These are phyloP conservation scores for Phasia obesa DNA, from an alignment of 2,888 invertebrate genomes.

Conservation along the genomic window DNA sequence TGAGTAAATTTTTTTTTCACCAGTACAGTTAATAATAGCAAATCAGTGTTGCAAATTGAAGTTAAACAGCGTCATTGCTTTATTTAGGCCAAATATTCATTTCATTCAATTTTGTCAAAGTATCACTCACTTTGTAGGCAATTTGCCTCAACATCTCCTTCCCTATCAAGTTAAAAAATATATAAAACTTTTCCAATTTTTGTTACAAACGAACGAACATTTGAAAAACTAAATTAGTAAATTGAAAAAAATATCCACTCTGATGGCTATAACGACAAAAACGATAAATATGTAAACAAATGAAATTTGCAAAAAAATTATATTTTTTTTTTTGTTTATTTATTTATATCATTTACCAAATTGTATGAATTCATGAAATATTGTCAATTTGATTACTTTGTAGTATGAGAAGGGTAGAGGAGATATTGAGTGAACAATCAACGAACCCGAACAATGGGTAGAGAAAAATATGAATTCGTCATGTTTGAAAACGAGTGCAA, in stretches of 20 bases:
- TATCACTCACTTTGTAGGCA: too few species aligned
- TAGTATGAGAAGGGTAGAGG: not conserved
- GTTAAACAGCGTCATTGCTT: too few species aligned
- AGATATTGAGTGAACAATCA: conserved; percentile 39
- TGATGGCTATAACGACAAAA: conserved; percentile 54
- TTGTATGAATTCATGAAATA: conserved; percentile 64
- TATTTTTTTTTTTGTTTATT: conserved; percentile 8
- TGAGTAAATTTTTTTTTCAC: too few species aligned
- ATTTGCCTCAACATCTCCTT: too few species aligned
- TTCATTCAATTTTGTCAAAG: too few species aligned
- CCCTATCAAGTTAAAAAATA: too few species aligned
- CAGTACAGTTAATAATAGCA: too few species aligned
- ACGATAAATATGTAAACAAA: conserved; percentile 57
- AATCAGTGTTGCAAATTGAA: too few species aligned
- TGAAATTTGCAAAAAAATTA: conserved; percentile 51
- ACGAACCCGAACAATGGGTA: conserved; percentile 45
- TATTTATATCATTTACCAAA: conserved; percentile 59
- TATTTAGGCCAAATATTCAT: too few species aligned
- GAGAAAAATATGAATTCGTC: conserved; percentile 54
- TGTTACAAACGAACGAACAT: too few species aligned
- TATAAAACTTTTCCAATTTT: too few species aligned
- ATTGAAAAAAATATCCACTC: conserved; percentile 16
- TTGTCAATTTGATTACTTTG: conserved; percentile 50
- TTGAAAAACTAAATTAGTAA: conserved; percentile 23
- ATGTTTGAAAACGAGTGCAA: conserved; percentile 11